Evolutionary conservation across 2,113 vertebrate species (phyloP).

Genomic region (Onychostruthus taczanowskii): DNA sequence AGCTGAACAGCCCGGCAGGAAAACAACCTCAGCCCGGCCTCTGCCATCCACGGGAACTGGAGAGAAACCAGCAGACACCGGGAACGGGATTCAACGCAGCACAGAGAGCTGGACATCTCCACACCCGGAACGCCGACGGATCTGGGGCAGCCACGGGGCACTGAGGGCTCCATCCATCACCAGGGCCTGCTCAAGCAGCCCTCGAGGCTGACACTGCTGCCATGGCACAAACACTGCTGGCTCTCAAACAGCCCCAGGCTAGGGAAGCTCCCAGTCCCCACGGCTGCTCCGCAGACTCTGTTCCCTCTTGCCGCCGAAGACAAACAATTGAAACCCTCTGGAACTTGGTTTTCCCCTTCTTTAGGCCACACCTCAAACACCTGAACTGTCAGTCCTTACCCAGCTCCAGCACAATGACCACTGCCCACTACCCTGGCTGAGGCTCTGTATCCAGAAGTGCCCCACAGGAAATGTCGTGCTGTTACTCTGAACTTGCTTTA

Average conservation of each 20-base stretch:
- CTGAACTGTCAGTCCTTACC: not conserved
- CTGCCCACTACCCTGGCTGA: not conserved
- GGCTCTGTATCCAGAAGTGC: not conserved
- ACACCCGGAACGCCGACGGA: not conserved
- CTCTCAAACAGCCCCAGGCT: slow-evolving; percentile 13
- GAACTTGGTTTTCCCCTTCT: slow-evolving; percentile 7
- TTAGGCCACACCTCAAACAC: slow-evolving; percentile 11
- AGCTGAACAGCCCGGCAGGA: slow-evolving; percentile 70
- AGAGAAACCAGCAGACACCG: slow-evolving; percentile 64
- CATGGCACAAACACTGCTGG: not conserved
- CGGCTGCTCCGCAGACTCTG: not conserved
- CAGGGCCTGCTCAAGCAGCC: not conserved
- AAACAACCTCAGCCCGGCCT: slow-evolving; percentile 64
- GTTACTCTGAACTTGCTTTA: not conserved
- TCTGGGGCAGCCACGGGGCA: slow-evolving; percentile 19
- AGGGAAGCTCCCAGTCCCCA: slow-evolving; percentile 14
- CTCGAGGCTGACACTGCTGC: not conserved
- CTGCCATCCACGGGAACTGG: slow-evolving; percentile 64
- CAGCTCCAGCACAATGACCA: slow-evolving; percentile 11
- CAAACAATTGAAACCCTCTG: slow-evolving; percentile 9
- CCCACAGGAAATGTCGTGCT: not conserved
- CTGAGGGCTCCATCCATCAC: not conserved
- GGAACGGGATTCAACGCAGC: slow-evolving; percentile 40
- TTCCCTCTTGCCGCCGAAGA: slow-evolving; percentile 16
- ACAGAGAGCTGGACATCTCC: slow-evolving; percentile 14